Evolutionary conservation across 2,888 invertebrate species (phyloP).

Genomic region (Lysandra bellargus): DNA sequence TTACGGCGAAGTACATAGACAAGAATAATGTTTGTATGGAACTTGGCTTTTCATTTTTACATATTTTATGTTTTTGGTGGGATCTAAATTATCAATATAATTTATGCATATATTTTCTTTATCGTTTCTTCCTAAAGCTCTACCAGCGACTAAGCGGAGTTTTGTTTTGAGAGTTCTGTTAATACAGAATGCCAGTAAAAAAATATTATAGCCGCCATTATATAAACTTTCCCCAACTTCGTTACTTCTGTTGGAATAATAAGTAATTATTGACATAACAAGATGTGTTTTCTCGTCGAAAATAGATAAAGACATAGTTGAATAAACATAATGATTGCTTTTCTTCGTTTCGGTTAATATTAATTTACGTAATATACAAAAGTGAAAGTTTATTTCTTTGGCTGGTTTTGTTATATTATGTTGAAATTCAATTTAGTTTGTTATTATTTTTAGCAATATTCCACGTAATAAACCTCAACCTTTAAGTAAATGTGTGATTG

Average conservation of each 20-base stretch:
- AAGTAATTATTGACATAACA: constrained; percentile 18
- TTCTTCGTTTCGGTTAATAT: neutral
- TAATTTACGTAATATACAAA: neutral
- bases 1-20: too few species aligned
- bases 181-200: neutral
- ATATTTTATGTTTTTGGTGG: too few species aligned
- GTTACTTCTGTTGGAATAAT: constrained; percentile 1
- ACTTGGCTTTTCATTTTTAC: too few species aligned
- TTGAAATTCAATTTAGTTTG: too few species aligned
- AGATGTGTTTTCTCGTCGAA: constrained; percentile 5
- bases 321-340: neutral
- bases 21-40: too few species aligned
- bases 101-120: too few species aligned
- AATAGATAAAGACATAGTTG: neutral
- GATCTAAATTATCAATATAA: too few species aligned
- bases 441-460: too few species aligned
- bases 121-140: too few species aligned
- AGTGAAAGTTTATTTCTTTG: neutral
- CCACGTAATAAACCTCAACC: too few species aligned
- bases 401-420: neutral
- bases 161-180: neutral
- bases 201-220: neutral
- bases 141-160: too few species aligned
- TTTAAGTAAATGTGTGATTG: too few species aligned
- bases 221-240: neutral